Evolutionary conservation across 1,140 invertebrate species (phyloP), one percentile per base, ranked within the genome.

Genomic region (Hydropsyche tenuis): DNA sequence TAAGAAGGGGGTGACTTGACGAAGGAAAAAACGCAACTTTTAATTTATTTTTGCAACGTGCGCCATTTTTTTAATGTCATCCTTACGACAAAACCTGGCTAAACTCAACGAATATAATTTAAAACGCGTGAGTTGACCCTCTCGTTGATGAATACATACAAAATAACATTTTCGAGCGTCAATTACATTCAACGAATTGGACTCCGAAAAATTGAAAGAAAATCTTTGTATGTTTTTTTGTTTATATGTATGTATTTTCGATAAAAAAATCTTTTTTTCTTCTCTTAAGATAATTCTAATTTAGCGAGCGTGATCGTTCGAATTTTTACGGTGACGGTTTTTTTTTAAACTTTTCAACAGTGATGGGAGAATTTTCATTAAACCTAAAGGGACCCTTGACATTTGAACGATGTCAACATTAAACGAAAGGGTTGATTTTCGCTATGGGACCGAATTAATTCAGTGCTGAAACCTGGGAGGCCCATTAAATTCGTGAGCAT

Each of bases 1-100:
- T 53, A 65, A 65, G 71, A 73, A 73, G 65, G 65, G 72, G 72
- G 72, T 69, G 72, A 73, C 72, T 73, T 73, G 72, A 73, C 72
- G 72, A 73, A 73, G 64, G 64, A 60, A 69, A 72, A 73, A 73
- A 73, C 72, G 63, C 72, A 73, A 73, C 63, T 73, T 73, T 73
- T 73, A 73, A 73, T 73, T 73, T 73, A 73, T 73, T 73, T 73
- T 73, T 73, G 72, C 72, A 69, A 73, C 72, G 72, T 73, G 72
- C 72, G 71, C 71, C 71, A 73, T 73, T 73, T 65, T 43, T 73
- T 73, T 73, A 73, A 73, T 73, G 71, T 73, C 71, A 73, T 73
- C 71, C 63, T 73, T 65, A 65, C 42, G 71, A 73, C 48, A 70
- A 46, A 56, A 70, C 68, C 68, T 56, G 66, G 51, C 48, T 30